Percentiles rank a stretch among this genome's conserved stretches.
Evolutionary conservation across 2,797 vertebrate species (phyloP).

Genomic region (Bradypodion pumilum): DNA sequence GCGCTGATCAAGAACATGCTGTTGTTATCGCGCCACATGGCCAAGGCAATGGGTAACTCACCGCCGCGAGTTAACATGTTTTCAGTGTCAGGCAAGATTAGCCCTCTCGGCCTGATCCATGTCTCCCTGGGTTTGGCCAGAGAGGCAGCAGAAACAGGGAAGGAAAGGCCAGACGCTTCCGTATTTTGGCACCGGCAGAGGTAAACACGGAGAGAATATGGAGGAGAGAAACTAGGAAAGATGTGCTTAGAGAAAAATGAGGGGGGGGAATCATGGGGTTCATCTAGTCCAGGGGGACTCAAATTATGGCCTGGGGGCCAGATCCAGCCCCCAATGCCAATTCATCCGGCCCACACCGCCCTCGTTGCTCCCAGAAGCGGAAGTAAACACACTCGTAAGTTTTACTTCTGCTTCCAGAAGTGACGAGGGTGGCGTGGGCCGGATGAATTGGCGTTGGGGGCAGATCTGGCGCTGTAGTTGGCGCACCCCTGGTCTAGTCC

Average conservation of each 20-base stretch:
- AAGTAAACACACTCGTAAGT: too few relatives aligned
- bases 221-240: background rate
- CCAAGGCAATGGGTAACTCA: background rate
- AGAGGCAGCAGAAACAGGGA: background rate
- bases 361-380: too few relatives aligned
- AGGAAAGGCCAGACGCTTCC: background rate
- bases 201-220: background rate
- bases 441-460: too few relatives aligned
- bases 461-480: too few relatives aligned
- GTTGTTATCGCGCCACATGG: background rate
- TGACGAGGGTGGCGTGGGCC: too few relatives aligned
- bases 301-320: too few relatives aligned
- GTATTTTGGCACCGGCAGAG: background rate
- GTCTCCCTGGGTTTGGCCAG: background rate
- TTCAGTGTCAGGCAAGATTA: background rate
- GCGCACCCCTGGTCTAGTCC: too few relatives aligned
- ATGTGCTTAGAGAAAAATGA: background rate
- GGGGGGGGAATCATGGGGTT: too few relatives aligned
- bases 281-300: too few relatives aligned
- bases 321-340: too few relatives aligned
- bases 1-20: background rate
- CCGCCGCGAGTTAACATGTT: background rate
- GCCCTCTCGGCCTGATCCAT: background rate
- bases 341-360: too few relatives aligned
- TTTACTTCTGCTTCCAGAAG: too few relatives aligned